Percentiles rank a stretch among this genome's conserved stretches.
These are phyloP conservation scores for Lophius americanus DNA, from an alignment of 2,797 vertebrate genomes.

Conservation along the genomic window DNA sequence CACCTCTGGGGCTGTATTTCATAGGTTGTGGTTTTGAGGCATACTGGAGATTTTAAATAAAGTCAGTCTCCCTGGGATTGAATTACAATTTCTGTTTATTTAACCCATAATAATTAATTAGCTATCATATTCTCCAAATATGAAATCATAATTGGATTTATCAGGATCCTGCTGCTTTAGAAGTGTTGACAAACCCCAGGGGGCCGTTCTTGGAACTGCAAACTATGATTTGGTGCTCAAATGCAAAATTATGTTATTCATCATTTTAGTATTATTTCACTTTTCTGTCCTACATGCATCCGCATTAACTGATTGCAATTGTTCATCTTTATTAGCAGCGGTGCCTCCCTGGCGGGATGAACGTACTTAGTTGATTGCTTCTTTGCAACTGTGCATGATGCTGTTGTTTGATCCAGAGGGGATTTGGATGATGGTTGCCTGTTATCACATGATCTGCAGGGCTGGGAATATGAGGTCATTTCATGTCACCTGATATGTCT, in stretches of 20 bases:
- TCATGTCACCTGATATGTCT: constrained; percentile 69
- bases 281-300: constrained; percentile 24
- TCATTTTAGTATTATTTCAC: constrained; percentile 35
- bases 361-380: constrained; percentile 77
- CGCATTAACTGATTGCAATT: constrained; percentile 77
- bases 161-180: constrained; percentile 45
- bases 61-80: constrained; percentile 18
- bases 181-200: constrained; percentile 33
- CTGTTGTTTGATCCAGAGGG: constrained; percentile 67
- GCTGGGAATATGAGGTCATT: constrained; percentile 55
- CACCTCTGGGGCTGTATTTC: constrained; percentile 10
- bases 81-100: constrained; percentile 52
- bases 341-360: constrained; percentile 57
- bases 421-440: constrained; percentile 66
- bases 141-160: constrained; percentile 56
- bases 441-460: constrained; percentile 67
- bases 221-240: constrained; percentile 42
- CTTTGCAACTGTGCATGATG: constrained; percentile 59
- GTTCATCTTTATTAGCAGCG: constrained; percentile 73
- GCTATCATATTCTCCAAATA: constrained; percentile 28
- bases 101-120: constrained; percentile 63
- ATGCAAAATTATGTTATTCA: constrained; percentile 48
- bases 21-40: constrained; percentile 22
- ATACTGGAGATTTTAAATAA: constrained; percentile 12
- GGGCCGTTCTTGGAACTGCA: constrained; percentile 16